A percentile compares a stretch with the other conserved stretches of the same genome.
These are phyloP conservation scores for Tamandua tetradactyla DNA, from an alignment of 2,797 vertebrate species.

Conservation along the genomic window DNA sequence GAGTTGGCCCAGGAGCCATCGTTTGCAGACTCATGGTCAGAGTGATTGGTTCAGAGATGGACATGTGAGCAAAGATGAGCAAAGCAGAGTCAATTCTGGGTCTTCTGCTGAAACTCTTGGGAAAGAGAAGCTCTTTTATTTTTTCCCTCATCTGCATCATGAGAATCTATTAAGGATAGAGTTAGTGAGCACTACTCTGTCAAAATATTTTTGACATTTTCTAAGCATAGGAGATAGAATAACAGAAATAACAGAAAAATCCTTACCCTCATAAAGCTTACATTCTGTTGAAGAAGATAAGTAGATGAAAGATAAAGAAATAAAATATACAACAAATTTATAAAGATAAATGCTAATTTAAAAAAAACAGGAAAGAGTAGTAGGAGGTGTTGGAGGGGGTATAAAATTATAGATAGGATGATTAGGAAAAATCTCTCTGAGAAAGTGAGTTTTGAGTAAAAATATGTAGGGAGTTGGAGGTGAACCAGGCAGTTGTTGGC, in stretches of 20 bases:
- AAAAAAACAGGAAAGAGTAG: not conserved
- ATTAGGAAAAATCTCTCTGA: not conserved
- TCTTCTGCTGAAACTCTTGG: not conserved
- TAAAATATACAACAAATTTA: not conserved
- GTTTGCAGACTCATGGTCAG: not conserved
- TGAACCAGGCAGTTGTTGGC: not conserved
- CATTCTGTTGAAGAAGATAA: not conserved
- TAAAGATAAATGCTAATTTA: not conserved
- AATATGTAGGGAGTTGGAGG: not conserved
- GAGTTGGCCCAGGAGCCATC: too few species aligned
- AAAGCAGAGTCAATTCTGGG: not conserved
- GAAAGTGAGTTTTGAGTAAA: not conserved
- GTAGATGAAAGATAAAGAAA: not conserved
- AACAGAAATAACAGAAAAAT: not conserved
- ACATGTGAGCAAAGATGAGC: not conserved
- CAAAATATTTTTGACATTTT: not conserved
- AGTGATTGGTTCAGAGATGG: too few species aligned
- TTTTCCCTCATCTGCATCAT: not conserved
- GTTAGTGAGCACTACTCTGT: not conserved
- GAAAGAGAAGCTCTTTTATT: not conserved
- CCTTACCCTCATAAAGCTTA: not conserved
- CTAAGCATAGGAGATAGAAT: not conserved
- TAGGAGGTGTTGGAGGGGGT: not conserved
- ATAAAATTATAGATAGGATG: not conserved
- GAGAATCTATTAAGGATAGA: not conserved